phyloP scores from a whole-genome alignment of 2,888 invertebrate species.

The Hipparchia sbordonii region DNA sequence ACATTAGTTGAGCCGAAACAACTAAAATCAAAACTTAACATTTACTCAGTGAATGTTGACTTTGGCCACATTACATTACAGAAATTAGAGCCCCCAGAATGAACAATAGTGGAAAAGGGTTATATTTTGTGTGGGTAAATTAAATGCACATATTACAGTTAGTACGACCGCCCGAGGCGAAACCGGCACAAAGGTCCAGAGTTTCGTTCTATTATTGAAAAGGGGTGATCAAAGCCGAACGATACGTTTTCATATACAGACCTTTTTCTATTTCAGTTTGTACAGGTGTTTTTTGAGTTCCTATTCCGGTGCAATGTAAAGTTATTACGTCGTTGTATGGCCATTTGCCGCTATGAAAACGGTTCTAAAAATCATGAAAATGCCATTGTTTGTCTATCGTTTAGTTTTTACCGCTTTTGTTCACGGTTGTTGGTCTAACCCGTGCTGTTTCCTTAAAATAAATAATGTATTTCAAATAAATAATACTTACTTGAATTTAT shows the following conservation, averaged over 20 bases:
- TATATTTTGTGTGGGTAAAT: constrained; percentile 56
- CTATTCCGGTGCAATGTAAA: constrained; percentile 55
- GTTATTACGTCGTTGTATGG: constrained; percentile 51
- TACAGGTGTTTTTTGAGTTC: constrained; percentile 62
- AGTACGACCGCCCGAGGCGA: constrained; percentile 57
- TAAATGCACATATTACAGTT: constrained; percentile 71
- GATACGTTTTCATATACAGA: constrained; percentile 71
- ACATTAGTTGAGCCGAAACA: constrained; percentile 17
- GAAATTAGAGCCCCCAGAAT: constrained; percentile 51
- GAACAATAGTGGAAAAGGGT: constrained; percentile 55
- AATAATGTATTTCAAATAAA: neutral
- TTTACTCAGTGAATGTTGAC: constrained; percentile 29
- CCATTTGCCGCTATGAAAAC: constrained; percentile 44
- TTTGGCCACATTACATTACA: constrained; percentile 45
- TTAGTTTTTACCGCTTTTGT: constrained; percentile 18
- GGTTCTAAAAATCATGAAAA: constrained; percentile 42
- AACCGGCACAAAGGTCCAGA: constrained; percentile 61
- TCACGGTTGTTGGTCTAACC: constrained; percentile 1
- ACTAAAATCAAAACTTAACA: constrained; percentile 29
- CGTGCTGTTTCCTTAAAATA: neutral
- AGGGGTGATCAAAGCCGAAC: constrained; percentile 78
- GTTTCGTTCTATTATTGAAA: constrained; percentile 74
- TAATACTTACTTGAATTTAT: too few species aligned
- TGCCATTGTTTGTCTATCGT: constrained; percentile 37
- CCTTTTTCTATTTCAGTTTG: constrained; percentile 65